These are phyloP conservation scores for Drosophila atripex DNA, from an alignment of 2,888 invertebrate species.

Conservation along the genomic window DNA sequence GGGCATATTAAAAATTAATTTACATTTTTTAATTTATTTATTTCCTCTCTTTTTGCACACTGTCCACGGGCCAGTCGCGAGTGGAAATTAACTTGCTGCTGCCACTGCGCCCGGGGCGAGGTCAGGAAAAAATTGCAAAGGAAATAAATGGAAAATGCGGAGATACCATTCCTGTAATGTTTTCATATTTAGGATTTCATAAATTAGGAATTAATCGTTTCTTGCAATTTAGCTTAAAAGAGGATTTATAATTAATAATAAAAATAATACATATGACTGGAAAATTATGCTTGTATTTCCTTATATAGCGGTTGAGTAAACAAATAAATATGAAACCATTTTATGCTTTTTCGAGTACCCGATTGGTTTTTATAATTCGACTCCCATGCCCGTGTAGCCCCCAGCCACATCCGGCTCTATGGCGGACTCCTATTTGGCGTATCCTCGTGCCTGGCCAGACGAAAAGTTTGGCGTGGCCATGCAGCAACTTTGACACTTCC, in stretches of 20 bases:
- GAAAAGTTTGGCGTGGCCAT: constrained; percentile 52
- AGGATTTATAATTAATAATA: too few relatives aligned
- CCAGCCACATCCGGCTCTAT: constrained; percentile 42
- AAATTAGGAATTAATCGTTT: background rate
- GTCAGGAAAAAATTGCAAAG: constrained; percentile 6
- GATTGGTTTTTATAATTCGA: constrained; percentile 9
- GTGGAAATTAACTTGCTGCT: constrained; percentile 42
- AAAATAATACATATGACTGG: too few relatives aligned
- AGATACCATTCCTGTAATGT: background rate
- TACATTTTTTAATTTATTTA: constrained; percentile 66
- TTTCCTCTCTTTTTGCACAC: constrained; percentile 28
- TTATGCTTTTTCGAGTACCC: constrained; percentile 8
- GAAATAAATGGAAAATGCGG: constrained; percentile 16
- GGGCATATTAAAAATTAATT: constrained; percentile 71
- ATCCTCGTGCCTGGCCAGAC: constrained; percentile 33
- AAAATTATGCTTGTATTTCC: too few relatives aligned
- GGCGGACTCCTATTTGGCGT: constrained; percentile 11
- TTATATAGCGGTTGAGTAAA: background rate
- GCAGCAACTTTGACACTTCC: constrained; percentile 72
- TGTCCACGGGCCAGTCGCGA: constrained; percentile 35
- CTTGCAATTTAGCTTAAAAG: too few relatives aligned
- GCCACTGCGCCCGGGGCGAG: constrained; percentile 29
- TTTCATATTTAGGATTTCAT: background rate
- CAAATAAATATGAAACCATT: background rate
- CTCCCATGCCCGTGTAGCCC: constrained; percentile 19